Conservation (phyloP, 2,888 invertebrate genomes). For the Allygus modestus region DNA sequence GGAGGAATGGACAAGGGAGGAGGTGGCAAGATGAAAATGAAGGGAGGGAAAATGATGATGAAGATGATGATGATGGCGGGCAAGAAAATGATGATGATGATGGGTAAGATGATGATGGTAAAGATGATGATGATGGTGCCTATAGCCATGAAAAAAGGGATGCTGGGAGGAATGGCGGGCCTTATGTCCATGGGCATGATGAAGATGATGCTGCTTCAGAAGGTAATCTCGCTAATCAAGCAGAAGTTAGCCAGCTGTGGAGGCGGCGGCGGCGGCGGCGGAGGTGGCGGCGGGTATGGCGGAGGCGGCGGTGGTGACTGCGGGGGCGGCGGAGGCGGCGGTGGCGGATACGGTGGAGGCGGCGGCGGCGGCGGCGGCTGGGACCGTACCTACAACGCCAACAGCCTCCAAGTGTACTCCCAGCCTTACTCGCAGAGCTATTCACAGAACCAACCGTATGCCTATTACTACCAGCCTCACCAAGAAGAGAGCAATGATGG, state of each 20-base stretch:
- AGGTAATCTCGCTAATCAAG: conserved; percentile 40
- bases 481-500: conserved; percentile 8
- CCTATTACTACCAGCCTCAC: not conserved
- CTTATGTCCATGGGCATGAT: conserved; percentile 53
- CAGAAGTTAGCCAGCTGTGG: conserved; percentile 36
- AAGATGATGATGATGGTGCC: conserved; percentile 59
- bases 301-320: conserved; percentile 19
- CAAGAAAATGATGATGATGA: conserved; percentile 35
- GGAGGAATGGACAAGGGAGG: conserved; percentile 36
- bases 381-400: conserved; percentile 46
- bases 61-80: conserved; percentile 36
- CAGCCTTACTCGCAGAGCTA: conserved; percentile 11
- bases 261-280: conserved; percentile 40
- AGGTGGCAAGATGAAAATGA: conserved; percentile 18
- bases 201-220: conserved; percentile 52
- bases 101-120: conserved; percentile 52
- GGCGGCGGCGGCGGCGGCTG: conserved; percentile 60
- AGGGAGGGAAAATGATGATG: conserved; percentile 51
- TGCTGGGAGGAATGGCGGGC: conserved; percentile 41
- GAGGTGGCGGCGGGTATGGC: conserved; percentile 5
- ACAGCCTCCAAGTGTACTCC: conserved; percentile 29
- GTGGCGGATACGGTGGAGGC: conserved; percentile 34
- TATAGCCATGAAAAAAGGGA: conserved; percentile 45
- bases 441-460: conserved; percentile 24
- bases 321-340: conserved; percentile 35